Conservation (phyloP, 2,888 invertebrate species). For the Coleophora deauratella region DNA sequence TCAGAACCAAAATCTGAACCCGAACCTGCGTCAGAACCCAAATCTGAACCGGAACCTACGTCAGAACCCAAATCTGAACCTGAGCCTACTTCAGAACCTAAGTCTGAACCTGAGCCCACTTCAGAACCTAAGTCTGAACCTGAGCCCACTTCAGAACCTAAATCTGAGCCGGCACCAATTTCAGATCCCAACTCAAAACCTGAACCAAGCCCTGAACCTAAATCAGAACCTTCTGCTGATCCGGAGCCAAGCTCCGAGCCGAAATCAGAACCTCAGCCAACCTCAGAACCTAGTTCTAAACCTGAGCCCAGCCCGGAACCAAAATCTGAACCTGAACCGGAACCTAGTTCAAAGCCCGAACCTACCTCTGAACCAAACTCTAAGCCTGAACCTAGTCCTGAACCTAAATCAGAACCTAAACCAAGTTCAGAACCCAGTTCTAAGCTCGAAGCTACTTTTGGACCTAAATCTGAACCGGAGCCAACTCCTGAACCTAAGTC, state of each 20-base stretch:
- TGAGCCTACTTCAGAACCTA: conserved; percentile 43
- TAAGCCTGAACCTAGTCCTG: conserved; percentile 33
- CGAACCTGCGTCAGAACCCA: conserved; percentile 48
- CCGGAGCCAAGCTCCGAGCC: conserved; percentile 52
- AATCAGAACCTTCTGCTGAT: conserved; percentile 43
- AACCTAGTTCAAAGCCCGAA: conserved; percentile 51
- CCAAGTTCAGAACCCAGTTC: conserved; percentile 44
- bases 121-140: conserved; percentile 34
- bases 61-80: conserved; percentile 50
- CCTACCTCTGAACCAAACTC: conserved; percentile 47
- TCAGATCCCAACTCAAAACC: conserved; percentile 51
- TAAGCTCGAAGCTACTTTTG: conserved; percentile 38
- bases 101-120: conserved; percentile 32
- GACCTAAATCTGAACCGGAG: conserved; percentile 33
- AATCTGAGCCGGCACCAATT: conserved; percentile 33
- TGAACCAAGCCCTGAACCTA: conserved; percentile 41
- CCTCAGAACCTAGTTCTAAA: conserved; percentile 61
- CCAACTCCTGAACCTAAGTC: conserved; percentile 46
- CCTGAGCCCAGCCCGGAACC: conserved; percentile 55
- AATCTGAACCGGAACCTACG: conserved; percentile 27
- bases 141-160: conserved; percentile 25
- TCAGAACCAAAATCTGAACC: conserved; percentile 45
- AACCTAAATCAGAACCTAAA: conserved; percentile 54
- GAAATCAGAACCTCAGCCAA: conserved; percentile 37
- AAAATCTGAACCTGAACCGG: conserved; percentile 48